Base-by-base conservation (phyloP, 1,140 invertebrate genomes). In the Leptinotarsa defecta region DNA sequence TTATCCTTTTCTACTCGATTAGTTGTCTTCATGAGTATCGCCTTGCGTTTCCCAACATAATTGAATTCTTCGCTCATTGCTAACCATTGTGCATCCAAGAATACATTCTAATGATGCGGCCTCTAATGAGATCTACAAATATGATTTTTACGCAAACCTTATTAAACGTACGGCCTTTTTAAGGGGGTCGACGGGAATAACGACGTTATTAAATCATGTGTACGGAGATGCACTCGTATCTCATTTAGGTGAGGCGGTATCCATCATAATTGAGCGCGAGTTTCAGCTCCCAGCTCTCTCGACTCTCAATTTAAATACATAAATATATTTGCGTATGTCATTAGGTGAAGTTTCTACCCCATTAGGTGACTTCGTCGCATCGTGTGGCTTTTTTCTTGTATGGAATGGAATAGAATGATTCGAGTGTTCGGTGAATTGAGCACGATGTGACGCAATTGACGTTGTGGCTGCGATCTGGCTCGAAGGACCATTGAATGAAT, bases 61-160 rank as follows among this genome's bases (percentile, higher is more conserved):
- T 80, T 80, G 79, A 80, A 80, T 80, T 80, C 77, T 68, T 52
- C 77, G 75, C 77, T 80, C 79, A 78, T 80, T 80, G 79, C 79
- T 76, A 57, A 73, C 65, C 77, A 80, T 80, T 80, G 79, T 80
- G 72, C 72, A 73, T n/a, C 65, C 73, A 74, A 80, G 79, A 80
- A 80, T 80, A 80, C 79, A 80, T 80, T 80, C 76, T 79, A 76
- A 79, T 79, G 78, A 79, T 79, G 78, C 74, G 78, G 71, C 71
- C 77, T 75, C 74, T 79, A 79, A 77, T 79, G 78, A 79, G 70
- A 69, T 76, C 75, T 74, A 68, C 63, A 68, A 74, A 74, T 74
- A 68, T 74, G 43, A 74, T 74, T 74, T 74, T 74, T 74, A 73
- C 71, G 22, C 71, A 73, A 73, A 73, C 71, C 71, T 64, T 73